Percentiles rank a stretch among this genome's conserved stretches.
Conservation (phyloP, 2,888 invertebrate genomes). For the Phragmatobia fuliginosa region DNA sequence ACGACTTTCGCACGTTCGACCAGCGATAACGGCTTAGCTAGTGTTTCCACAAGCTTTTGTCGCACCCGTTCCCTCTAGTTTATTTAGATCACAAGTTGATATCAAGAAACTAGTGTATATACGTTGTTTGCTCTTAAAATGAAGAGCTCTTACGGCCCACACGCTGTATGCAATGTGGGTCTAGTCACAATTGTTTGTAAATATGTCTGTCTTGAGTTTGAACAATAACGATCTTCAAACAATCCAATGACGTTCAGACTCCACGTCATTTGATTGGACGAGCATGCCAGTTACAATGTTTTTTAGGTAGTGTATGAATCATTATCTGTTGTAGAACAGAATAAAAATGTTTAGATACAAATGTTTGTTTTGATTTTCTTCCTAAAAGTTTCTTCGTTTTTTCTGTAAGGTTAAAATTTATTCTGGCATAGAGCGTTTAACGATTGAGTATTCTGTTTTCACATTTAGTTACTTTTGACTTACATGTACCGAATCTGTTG, state of each 20-base stretch:
- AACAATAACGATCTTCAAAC: constrained; percentile 24
- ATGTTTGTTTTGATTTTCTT: background rate
- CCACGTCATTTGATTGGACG: constrained; percentile 7
- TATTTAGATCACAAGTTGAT: constrained; percentile 39
- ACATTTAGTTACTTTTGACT: background rate
- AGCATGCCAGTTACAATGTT: constrained; percentile 11
- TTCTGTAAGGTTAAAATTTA: background rate
- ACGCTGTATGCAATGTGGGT: constrained; percentile 5
- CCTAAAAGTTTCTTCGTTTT: background rate
- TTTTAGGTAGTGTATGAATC: constrained; percentile 14
- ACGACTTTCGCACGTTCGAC: constrained; percentile 84
- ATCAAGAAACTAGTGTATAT: constrained; percentile 23
- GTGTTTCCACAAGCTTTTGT: constrained; percentile 53
- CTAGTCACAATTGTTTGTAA: constrained; percentile 28
- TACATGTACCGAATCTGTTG: no score
- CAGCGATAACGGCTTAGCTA: constrained; percentile 54
- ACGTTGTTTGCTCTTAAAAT: constrained; percentile 7
- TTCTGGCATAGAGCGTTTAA: background rate
- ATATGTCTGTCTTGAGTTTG: constrained; percentile 22
- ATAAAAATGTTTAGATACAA: background rate
- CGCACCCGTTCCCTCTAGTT: constrained; percentile 54
- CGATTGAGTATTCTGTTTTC: constrained; percentile 2
- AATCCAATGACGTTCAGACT: constrained; percentile 8
- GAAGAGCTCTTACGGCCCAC: background rate
- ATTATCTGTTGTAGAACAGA: background rate